Percentiles rank a stretch among this genome's conserved stretches.
These are phyloP conservation scores for Drosophila albomicans DNA, from an alignment of 1,140 invertebrate species.

Conservation along the genomic window DNA sequence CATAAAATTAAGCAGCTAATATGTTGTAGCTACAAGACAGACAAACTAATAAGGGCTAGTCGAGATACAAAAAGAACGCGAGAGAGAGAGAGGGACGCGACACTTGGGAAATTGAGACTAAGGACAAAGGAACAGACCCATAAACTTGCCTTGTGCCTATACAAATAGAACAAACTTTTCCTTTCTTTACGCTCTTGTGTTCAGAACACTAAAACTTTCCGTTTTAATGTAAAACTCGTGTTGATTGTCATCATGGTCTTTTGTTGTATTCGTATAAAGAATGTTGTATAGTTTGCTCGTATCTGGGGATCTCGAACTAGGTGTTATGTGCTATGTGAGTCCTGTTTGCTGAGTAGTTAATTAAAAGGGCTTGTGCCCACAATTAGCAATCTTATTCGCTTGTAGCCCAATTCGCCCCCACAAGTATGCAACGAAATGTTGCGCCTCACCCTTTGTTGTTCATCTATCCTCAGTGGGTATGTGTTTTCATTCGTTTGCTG, in stretches of 20 bases:
- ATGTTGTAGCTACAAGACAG: conserved; percentile 74
- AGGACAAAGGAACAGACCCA: conserved; percentile 42
- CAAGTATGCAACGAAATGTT: conserved; percentile 51
- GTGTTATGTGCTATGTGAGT: conserved; percentile 32
- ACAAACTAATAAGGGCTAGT: conserved; percentile 58
- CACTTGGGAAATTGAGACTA: conserved; percentile 28
- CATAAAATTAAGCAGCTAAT: conserved; percentile 77
- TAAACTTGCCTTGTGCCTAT: conserved; percentile 64
- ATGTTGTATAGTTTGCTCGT: conserved; percentile 12
- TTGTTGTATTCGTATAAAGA: conserved; percentile 43
- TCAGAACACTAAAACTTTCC: conserved; percentile 61
- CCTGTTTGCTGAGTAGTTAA: conserved; percentile 59
- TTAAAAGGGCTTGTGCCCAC: conserved; percentile 58
- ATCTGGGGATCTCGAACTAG: conserved; percentile 37
- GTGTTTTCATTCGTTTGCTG: conserved; percentile 21
- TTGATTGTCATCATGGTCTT: conserved; percentile 47
- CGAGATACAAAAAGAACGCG: too few species aligned
- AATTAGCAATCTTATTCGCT: conserved; percentile 37
- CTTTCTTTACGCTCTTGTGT: conserved; percentile 38
- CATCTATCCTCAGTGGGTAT: background rate
- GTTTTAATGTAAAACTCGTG: conserved; percentile 80
- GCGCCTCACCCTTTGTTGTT: conserved; percentile 5
- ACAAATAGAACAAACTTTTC: conserved; percentile 75
- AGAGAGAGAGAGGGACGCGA: background rate
- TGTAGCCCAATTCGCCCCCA: conserved; percentile 23